Conservation (phyloP, 2,797 vertebrate genomes). For the Tauraco hartlaubi region DNA sequence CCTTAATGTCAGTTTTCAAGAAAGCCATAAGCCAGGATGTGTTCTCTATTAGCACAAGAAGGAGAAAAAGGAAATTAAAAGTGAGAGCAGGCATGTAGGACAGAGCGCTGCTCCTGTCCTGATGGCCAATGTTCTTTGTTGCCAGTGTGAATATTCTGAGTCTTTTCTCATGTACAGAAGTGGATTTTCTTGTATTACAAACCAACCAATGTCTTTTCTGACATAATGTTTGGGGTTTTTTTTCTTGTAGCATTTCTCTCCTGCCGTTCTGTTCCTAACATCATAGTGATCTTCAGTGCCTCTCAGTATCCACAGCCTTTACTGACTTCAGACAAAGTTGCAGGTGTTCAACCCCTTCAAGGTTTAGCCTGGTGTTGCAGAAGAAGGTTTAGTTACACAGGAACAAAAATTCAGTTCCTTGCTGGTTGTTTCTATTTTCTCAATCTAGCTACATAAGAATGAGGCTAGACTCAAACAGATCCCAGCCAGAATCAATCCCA, state of each 20-base stretch:
- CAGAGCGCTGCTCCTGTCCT: not conserved
- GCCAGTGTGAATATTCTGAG: not conserved
- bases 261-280: not conserved
- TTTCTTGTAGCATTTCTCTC: not conserved
- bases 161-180: not conserved
- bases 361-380: not conserved
- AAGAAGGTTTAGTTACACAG: not conserved
- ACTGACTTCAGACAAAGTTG: not conserved
- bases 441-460: not conserved
- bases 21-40: not conserved
- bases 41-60: not conserved
- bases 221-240: not conserved
- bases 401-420: slow-evolving; percentile 15
- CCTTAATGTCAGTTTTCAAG: not conserved
- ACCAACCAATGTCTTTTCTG: not conserved
- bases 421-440: slow-evolving; percentile 43
- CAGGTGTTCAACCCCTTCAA: not conserved
- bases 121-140: not conserved
- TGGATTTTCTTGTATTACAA: not conserved
- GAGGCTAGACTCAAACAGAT: slow-evolving; percentile 15
- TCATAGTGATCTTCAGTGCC: not conserved
- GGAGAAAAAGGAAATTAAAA: slow-evolving; percentile 19
- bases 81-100: not conserved
- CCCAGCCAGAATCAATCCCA: slow-evolving; percentile 42
- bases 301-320: not conserved